phyloP scores from a whole-genome alignment of 2,888 invertebrate genomes.

The Dermolepida albohirtum region DNA sequence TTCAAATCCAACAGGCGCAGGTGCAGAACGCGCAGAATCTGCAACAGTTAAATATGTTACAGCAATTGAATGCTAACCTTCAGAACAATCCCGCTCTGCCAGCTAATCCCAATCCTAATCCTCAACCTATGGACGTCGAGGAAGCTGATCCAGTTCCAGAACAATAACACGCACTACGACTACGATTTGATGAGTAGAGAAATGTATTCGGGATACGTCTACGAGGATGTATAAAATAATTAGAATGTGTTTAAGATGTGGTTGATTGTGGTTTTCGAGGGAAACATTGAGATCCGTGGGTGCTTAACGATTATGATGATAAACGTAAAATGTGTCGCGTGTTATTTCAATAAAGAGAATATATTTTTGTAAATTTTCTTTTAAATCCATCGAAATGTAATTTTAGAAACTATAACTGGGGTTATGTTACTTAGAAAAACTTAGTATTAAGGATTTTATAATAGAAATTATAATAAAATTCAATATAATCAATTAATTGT shows the following conservation, averaged over 20 bases:
- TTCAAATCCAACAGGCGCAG: constrained; percentile 52
- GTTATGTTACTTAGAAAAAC: constrained; percentile 29
- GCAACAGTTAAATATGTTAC: constrained; percentile 63
- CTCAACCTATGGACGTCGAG: constrained; percentile 50
- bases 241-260: too few species aligned
- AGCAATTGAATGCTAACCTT: constrained; percentile 62
- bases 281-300: background rate
- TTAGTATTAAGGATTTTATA: constrained; percentile 45
- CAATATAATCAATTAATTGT: constrained; percentile 6
- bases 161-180: constrained; percentile 8
- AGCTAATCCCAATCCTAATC: constrained; percentile 53
- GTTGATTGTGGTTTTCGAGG: too few species aligned
- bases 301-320: background rate
- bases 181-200: background rate
- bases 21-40: constrained; percentile 56
- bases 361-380: constrained; percentile 18
- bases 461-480: constrained; percentile 43
- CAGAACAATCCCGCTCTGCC: constrained; percentile 48
- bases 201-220: background rate
- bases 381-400: constrained; percentile 13
- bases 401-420: constrained; percentile 4
- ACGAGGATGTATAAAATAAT: background rate
- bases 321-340: constrained; percentile 3
- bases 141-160: constrained; percentile 36
- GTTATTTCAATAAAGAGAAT: background rate